A percentile compares a stretch with the other conserved stretches of the same genome.
Conservation (phyloP, 2,888 invertebrate genomes). For the Sinohyriopsis cumingii region DNA sequence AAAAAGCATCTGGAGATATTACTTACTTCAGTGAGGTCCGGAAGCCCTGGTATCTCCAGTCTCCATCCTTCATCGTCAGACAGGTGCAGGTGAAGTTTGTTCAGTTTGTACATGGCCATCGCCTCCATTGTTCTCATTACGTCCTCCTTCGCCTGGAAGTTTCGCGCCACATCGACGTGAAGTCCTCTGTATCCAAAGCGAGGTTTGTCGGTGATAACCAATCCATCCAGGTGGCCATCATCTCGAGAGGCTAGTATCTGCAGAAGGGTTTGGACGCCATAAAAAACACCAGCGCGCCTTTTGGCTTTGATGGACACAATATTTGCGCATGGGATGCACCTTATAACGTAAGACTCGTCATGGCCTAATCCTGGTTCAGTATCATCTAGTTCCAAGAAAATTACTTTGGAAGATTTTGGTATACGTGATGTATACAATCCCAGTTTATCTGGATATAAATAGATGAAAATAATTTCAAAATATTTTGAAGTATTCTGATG, state of each 20-base stretch:
- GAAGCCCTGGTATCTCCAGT: constrained; percentile 58
- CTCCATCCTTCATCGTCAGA: constrained; percentile 67
- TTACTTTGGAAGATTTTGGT: constrained; percentile 26
- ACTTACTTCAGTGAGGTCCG: constrained; percentile 58
- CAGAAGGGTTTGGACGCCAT: constrained; percentile 40
- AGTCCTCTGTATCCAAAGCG: constrained; percentile 42
- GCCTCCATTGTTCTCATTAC: constrained; percentile 53
- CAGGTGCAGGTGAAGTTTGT: constrained; percentile 63
- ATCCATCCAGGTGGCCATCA: constrained; percentile 18
- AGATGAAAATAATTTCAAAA: background rate
- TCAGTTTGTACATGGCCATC: constrained; percentile 65
- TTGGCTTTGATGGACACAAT: constrained; percentile 29
- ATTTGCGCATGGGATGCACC: constrained; percentile 26
- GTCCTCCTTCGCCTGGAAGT: constrained; percentile 41
- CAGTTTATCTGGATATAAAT: constrained; percentile 19
- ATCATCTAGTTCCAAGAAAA: constrained; percentile 27
- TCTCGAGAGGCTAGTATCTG: constrained; percentile 18
- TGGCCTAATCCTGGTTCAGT: constrained; percentile 12
- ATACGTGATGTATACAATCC: constrained; percentile 16
- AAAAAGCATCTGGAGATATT: no score
- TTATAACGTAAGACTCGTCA: constrained; percentile 27
- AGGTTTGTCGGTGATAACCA: constrained; percentile 32
- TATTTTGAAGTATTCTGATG: no score
- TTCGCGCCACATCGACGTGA: constrained; percentile 41
- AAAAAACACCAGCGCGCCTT: constrained; percentile 34